Evolutionary conservation across 1,140 invertebrate genomes (phyloP).

Genomic region (Matsumurasca onukii): DNA sequence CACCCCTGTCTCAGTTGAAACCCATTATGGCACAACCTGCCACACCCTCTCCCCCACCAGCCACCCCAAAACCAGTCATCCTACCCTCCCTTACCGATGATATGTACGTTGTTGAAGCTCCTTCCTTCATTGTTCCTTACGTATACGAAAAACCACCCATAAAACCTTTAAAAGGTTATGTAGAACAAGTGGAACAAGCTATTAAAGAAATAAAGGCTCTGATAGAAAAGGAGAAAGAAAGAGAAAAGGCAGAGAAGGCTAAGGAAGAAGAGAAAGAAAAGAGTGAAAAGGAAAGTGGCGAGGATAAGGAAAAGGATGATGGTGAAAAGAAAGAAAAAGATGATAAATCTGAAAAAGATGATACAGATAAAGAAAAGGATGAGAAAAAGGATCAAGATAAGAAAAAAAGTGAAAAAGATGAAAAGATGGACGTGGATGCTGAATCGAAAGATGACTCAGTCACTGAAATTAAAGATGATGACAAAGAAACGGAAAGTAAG

Average conservation of each 20-base stretch:
- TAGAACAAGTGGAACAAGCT: conserved; percentile 64
- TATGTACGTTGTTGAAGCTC: conserved; percentile 88
- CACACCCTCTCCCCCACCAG: conserved; percentile 44
- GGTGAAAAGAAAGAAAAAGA: conserved; percentile 45
- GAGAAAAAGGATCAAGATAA: conserved; percentile 46
- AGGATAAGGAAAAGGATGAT: conserved; percentile 46
- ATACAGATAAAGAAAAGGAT: conserved; percentile 41
- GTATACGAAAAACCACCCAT: conserved; percentile 87
- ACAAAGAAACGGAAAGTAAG: conserved; percentile 36
- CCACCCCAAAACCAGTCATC: conserved; percentile 57
- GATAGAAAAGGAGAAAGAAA: conserved; percentile 46
- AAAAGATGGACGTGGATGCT: conserved; percentile 46
- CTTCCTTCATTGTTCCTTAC: conserved; percentile 89
- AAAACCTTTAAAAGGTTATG: conserved; percentile 73
- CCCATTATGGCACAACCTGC: conserved; percentile 9
- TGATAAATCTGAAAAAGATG: conserved; percentile 50
- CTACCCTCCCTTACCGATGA: conserved; percentile 81
- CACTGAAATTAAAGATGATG: conserved; percentile 38
- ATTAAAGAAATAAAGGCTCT: conserved; percentile 53
- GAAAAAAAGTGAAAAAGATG: no score
- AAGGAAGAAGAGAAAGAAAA: conserved; percentile 46
- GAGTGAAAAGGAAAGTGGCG: conserved; percentile 42
- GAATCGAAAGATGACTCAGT: conserved; percentile 45
- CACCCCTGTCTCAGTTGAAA: conserved; percentile 37
- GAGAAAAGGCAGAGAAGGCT: conserved; percentile 44